A percentile compares a stretch with the other conserved stretches of the same genome.
phyloP scores from a whole-genome alignment of 2,888 invertebrate species.

The Tanypteryx hageni region DNA sequence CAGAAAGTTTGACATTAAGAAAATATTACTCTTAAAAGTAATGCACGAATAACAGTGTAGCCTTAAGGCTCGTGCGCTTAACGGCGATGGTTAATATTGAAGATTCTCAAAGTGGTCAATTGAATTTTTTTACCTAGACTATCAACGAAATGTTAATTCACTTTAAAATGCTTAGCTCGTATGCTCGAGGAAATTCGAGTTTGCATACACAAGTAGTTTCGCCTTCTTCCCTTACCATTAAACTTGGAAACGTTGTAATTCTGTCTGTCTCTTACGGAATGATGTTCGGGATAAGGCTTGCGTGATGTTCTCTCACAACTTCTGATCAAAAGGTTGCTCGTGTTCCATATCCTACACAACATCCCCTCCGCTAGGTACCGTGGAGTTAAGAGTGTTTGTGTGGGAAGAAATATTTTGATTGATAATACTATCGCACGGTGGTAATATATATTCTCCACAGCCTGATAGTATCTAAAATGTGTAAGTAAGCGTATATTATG shows the following conservation, averaged over 20 bases:
- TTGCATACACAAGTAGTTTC: neutral
- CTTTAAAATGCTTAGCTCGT: too few relatives aligned
- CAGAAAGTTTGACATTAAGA: too few relatives aligned
- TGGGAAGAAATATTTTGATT: neutral
- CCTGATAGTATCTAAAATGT: neutral
- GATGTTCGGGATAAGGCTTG: neutral
- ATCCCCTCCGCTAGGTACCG: neutral
- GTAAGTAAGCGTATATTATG: constrained; percentile 14
- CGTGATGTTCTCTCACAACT: constrained; percentile 18
- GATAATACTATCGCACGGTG: neutral
- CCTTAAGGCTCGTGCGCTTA: too few relatives aligned
- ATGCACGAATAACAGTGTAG: too few relatives aligned
- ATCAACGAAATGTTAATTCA: too few relatives aligned
- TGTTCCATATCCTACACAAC: neutral
- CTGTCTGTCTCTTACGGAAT: neutral
- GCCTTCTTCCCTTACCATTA: neutral
- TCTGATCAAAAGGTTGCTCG: neutral
- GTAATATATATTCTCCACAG: neutral
- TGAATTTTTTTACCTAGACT: too few relatives aligned
- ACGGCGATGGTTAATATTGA: too few relatives aligned
- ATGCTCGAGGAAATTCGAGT: too few relatives aligned
- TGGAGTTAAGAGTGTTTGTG: neutral
- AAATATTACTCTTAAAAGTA: too few relatives aligned
- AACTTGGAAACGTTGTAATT: neutral
- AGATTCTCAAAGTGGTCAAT: too few relatives aligned